Evolutionary conservation across 1,140 invertebrate genomes (phyloP).

Genomic region (Drosophila suzukii): DNA sequence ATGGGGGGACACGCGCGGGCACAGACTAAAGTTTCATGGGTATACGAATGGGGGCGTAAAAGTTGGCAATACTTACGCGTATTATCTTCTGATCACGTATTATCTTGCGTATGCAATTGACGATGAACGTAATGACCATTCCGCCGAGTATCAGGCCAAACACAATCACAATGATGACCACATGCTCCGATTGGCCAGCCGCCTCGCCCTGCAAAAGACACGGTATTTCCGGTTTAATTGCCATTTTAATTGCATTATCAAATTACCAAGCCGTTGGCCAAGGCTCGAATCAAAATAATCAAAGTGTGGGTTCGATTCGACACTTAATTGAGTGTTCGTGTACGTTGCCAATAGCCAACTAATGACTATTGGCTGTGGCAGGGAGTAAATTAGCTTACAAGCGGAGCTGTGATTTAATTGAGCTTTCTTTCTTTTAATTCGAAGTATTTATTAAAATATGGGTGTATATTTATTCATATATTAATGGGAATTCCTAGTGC

Average conservation of each 20-base stretch:
- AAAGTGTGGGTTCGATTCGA: background rate
- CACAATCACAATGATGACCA: constrained; percentile 95
- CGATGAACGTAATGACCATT: constrained; percentile 94
- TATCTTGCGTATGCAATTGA: constrained; percentile 93
- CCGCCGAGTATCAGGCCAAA: constrained; percentile 94
- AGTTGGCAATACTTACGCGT: constrained; percentile 86
- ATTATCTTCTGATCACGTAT: constrained; percentile 93
- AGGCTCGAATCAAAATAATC: constrained; percentile 5
- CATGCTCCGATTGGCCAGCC: constrained; percentile 87
- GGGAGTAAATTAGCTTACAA: background rate
- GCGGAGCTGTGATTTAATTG: background rate
- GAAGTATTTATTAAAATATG: too few relatives aligned
- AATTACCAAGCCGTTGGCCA: constrained; percentile 5
- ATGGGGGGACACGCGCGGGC: constrained; percentile 28
- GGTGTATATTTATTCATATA: too few relatives aligned
- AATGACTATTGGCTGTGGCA: constrained; percentile 3
- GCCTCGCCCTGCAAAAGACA: constrained; percentile 52
- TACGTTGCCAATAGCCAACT: background rate
- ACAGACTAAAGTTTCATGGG: constrained; percentile 14
- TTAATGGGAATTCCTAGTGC: too few relatives aligned
- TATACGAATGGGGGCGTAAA: background rate
- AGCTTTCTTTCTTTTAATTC: background rate
- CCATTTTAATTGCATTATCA: constrained; percentile 13
- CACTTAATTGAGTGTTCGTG: constrained; percentile 4
- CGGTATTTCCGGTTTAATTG: background rate